A percentile compares a stretch with the other conserved stretches of the same genome.
These are phyloP conservation scores for Cirrhinus molitorella DNA, from an alignment of 2,797 vertebrate species.

Conservation along the genomic window DNA sequence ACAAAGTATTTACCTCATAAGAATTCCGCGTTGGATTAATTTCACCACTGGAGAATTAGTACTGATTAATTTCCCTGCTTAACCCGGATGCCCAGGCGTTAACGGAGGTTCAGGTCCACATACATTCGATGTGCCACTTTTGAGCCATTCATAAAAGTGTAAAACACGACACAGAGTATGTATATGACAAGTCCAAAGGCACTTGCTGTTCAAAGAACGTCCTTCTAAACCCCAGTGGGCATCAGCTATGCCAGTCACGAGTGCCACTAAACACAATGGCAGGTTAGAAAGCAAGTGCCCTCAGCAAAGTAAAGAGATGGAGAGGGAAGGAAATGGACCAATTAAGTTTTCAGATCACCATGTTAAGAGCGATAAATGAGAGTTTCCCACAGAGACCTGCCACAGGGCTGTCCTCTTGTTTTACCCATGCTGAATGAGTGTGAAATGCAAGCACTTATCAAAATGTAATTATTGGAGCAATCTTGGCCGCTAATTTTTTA, in stretches of 20 bases:
- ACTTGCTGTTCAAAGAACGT: slow-evolving; percentile 39
- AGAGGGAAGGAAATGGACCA: slow-evolving; percentile 39
- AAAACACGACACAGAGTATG: background rate
- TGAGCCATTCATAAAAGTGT: slow-evolving; percentile 41
- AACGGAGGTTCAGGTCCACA: slow-evolving; percentile 7
- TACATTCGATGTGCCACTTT: slow-evolving; percentile 7
- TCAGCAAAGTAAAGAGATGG: slow-evolving; percentile 13
- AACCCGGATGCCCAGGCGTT: background rate
- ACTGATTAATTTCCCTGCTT: slow-evolving; percentile 83
- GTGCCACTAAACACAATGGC: slow-evolving; percentile 52
- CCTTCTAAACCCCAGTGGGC: slow-evolving; percentile 36
- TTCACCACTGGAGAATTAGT: slow-evolving; percentile 72
- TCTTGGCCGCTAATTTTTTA: background rate
- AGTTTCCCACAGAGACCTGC: slow-evolving; percentile 54
- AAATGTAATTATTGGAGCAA: slow-evolving; percentile 45
- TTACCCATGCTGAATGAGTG: slow-evolving; percentile 6
- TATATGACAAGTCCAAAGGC: slow-evolving; percentile 11
- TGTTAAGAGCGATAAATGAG: slow-evolving; percentile 48
- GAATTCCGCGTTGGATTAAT: slow-evolving; percentile 17
- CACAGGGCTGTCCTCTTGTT: slow-evolving; percentile 32
- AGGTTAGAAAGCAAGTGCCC: slow-evolving; percentile 61
- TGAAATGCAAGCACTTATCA: slow-evolving; percentile 47
- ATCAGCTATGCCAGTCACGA: slow-evolving; percentile 33
- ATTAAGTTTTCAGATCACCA: slow-evolving; percentile 56
- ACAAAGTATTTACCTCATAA: slow-evolving; percentile 26